Evolutionary conservation across 2,888 invertebrate species (phyloP).

Genomic region (Lepidocyrtoides sp.): DNA sequence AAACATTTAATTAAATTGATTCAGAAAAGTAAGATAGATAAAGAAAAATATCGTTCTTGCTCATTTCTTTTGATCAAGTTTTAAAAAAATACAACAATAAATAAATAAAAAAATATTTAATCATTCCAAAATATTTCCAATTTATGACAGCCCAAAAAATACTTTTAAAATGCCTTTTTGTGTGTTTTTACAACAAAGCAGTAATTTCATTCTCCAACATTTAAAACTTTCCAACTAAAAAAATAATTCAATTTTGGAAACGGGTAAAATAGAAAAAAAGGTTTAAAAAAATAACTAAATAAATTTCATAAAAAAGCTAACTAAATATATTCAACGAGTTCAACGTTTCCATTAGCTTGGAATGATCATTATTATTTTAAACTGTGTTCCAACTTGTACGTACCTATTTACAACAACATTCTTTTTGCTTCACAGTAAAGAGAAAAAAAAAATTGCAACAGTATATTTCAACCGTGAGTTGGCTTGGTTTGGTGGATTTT

Average conservation of each 20-base stretch:
- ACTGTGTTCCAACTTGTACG: slow-evolving; percentile 6
- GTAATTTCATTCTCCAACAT: background rate
- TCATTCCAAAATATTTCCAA: slow-evolving; percentile 29
- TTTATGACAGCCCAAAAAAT: background rate
- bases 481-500: background rate
- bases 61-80: background rate
- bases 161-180: background rate
- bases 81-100: background rate
- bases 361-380: background rate
- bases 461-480: background rate
- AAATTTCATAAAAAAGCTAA: slow-evolving; percentile 47
- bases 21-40: background rate
- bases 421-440: slow-evolving; percentile 59
- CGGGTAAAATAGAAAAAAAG: too few species aligned
- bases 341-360: background rate
- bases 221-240: background rate
- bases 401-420: slow-evolving; percentile 11
- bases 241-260: background rate
- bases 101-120: background rate
- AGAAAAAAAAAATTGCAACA: slow-evolving; percentile 1
- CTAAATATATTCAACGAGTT: slow-evolving; percentile 21
- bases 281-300: slow-evolving; percentile 31
- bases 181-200: background rate
- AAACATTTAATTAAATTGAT: background rate
- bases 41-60: slow-evolving; percentile 1